Percentiles rank a stretch among this genome's conserved stretches.
These are phyloP conservation scores for Acanthornis magna DNA, from an alignment of 2,797 vertebrate genomes.

Conservation along the genomic window DNA sequence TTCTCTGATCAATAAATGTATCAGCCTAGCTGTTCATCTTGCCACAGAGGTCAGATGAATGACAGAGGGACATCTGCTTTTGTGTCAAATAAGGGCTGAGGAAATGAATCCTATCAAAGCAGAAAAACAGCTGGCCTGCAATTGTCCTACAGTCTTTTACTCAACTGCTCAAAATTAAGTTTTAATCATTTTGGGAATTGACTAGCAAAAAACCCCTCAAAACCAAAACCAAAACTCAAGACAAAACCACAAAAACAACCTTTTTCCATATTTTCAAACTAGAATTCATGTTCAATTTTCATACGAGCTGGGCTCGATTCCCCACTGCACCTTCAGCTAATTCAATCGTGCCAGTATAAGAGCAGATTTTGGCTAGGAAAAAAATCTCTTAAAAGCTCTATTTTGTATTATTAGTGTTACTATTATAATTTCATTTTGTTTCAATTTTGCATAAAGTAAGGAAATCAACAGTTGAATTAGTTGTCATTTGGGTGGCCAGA, in stretches of 20 bases:
- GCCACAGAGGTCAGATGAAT: slow-evolving; percentile 68
- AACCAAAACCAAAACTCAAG: not conserved
- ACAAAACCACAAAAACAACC: not conserved
- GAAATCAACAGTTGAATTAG: not conserved
- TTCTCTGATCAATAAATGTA: slow-evolving; percentile 73
- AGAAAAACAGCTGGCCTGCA: slow-evolving; percentile 52
- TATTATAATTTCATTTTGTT: not conserved
- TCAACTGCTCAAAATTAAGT: slow-evolving; percentile 30
- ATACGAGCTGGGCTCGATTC: not conserved
- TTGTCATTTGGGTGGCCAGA: not conserved
- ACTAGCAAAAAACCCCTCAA: not conserved
- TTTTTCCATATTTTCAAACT: not conserved
- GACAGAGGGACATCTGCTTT: slow-evolving; percentile 72
- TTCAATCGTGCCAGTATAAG: not conserved
- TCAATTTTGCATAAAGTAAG: not conserved
- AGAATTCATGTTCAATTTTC: not conserved
- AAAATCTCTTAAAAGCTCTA: not conserved
- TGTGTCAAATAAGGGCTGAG: slow-evolving; percentile 63
- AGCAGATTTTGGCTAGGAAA: not conserved
- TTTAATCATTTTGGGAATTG: slow-evolving; percentile 38
- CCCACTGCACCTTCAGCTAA: not conserved
- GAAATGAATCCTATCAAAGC: slow-evolving; percentile 67
- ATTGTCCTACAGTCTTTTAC: slow-evolving; percentile 37
- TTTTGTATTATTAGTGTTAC: not conserved
- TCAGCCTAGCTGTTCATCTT: slow-evolving; percentile 71